Conservation (phyloP, 1,140 invertebrate species). For the Drepana arcuata region DNA sequence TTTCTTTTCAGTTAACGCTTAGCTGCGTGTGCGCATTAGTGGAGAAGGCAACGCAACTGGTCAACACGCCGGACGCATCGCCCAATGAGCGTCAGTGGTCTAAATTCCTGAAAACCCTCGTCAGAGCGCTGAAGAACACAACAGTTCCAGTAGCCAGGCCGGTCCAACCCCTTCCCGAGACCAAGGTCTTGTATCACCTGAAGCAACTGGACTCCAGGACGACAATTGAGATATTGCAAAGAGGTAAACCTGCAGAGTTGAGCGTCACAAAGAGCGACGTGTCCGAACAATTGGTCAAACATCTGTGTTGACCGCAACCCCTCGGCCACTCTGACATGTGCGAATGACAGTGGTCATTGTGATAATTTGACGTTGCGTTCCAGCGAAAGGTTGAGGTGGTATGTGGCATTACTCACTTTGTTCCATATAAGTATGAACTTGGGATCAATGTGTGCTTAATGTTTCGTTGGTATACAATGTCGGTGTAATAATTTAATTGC, state of each 20-base stretch:
- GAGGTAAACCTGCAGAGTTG: constrained; percentile 41
- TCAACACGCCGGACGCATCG: constrained; percentile 48
- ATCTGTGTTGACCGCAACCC: no score
- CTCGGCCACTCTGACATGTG: no score
- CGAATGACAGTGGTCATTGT: not conserved
- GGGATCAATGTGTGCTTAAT: not conserved
- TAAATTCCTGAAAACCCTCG: constrained; percentile 54
- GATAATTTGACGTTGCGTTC: constrained; percentile 4
- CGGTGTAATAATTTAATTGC: no score
- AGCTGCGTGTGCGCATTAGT: constrained; percentile 45
- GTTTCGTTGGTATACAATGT: no score
- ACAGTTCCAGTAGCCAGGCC: constrained; percentile 32
- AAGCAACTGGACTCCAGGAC: constrained; percentile 44
- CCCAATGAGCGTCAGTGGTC: constrained; percentile 56
- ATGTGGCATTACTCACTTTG: constrained; percentile 1
- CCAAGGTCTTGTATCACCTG: constrained; percentile 31
- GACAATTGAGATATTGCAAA: constrained; percentile 52
- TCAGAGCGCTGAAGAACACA: constrained; percentile 43
- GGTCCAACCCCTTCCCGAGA: constrained; percentile 24
- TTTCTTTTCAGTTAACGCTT: constrained; percentile 38
- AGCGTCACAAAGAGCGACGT: constrained; percentile 42
- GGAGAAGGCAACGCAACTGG: constrained; percentile 36
- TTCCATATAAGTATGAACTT: constrained; percentile 9
- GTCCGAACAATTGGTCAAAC: constrained; percentile 34
- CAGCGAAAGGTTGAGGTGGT: not conserved